Base-by-base conservation (phyloP, 2,797 vertebrate genomes). In the Thunnus albacares region DNA sequence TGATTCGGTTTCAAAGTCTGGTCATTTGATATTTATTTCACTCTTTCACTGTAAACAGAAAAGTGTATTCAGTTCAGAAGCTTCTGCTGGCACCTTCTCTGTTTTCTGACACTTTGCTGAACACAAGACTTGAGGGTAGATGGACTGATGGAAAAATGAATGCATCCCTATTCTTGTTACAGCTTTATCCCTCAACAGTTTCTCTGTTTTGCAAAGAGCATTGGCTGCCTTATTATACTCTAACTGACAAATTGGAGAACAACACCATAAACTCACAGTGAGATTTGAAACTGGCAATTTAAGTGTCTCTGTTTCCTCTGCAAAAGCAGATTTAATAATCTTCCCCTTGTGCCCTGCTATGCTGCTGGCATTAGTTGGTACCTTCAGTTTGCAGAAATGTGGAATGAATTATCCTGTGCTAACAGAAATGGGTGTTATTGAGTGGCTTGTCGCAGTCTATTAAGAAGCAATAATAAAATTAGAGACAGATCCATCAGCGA, bases 391-490 rank as follows among this genome's bases (percentile, higher is more conserved):
- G 75, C 69, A 53, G 68, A 87, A 92, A 92, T 90, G 80, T 92
- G 87, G 88, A 86, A 84, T 72, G 56, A 87, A 89, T 93, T 90
- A 91, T 89, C 86, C 67, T 1, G 62, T 33, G 84, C 82, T 88
- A 89, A 93, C 79, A 89, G 84, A 85, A 84, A 86, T 77, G 85
- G 75, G 66, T 90, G 85, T 90, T 91, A 85, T 84, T 87, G 82
- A 86, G 77, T 49, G 83, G 88, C 78, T 86, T 86, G 85, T 84
- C 91, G 80, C 87, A 90, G 83, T 87, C 87, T 92, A 87, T 91
- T 91, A 90, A 88, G 82, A 80, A 87, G 88, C 73, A 90, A 91
- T 93, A 90, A 85, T 83, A 86, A 87, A 88, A 91, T 89, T 87
- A 87, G 71, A 85, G 81, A 59, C 80, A 70, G 71, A 92, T 92